Percentiles rank a stretch among this genome's conserved stretches.
Evolutionary conservation across 2,888 invertebrate species (phyloP).

Genomic region (Myopa testacea): DNA sequence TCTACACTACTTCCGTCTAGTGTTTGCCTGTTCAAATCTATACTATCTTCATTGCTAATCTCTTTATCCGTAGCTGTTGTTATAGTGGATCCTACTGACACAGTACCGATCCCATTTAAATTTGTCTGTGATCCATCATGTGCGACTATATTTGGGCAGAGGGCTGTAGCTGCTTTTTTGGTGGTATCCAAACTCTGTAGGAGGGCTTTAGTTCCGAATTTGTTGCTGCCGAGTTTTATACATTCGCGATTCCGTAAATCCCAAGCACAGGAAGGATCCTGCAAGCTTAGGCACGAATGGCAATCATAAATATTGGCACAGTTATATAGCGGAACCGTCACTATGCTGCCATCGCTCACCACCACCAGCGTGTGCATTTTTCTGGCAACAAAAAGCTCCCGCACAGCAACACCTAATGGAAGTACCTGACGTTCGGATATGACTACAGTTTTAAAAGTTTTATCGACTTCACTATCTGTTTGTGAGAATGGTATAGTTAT

Average conservation of each 20-base stretch:
- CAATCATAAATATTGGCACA: conserved; percentile 77
- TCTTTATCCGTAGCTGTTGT: background rate
- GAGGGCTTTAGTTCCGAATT: conserved; percentile 62
- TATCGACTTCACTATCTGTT: conserved; percentile 35
- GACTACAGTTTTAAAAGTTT: conserved; percentile 75
- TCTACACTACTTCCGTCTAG: background rate
- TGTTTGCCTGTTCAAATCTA: conserved; percentile 2
- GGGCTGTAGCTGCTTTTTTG: conserved; percentile 58
- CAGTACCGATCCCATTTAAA: conserved; percentile 34
- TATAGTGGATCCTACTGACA: conserved; percentile 42
- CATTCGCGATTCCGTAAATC: conserved; percentile 77
- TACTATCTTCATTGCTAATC: background rate
- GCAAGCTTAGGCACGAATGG: conserved; percentile 87
- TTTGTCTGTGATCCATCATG: conserved; percentile 46
- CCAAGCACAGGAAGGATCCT: conserved; percentile 99
- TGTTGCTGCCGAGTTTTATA: conserved; percentile 61
- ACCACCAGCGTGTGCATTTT: conserved; percentile 87
- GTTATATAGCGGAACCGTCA: conserved; percentile 86
- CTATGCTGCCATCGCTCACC: conserved; percentile 87
- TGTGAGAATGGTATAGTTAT: conserved; percentile 74
- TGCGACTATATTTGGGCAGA: conserved; percentile 59
- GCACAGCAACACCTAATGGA: conserved; percentile 76
- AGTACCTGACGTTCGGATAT: conserved; percentile 88
- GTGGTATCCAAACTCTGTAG: conserved; percentile 64
- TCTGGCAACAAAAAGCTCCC: conserved; percentile 81